Evolutionary conservation across 2,797 vertebrate genomes (phyloP).

Genomic region (Coluber constrictor): DNA sequence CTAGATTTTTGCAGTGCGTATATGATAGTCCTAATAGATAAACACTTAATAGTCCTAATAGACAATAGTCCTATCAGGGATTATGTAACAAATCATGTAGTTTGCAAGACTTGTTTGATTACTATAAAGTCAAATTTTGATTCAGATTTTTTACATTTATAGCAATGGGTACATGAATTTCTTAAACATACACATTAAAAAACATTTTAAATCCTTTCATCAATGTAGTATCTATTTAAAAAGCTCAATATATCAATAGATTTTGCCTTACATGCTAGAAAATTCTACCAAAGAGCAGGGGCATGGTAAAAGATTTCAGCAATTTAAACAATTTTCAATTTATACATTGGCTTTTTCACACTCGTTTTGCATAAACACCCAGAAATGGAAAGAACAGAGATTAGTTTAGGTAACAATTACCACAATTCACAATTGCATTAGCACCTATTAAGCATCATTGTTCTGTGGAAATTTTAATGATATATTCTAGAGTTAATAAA

Average conservation of each 20-base stretch:
- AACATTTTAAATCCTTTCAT: not conserved
- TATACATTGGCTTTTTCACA: constrained; percentile 63
- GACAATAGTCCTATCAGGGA: not conserved
- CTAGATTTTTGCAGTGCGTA: not conserved
- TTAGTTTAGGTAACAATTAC: constrained; percentile 79
- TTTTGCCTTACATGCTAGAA: constrained; percentile 35
- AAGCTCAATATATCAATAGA: constrained; percentile 5
- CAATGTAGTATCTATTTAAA: not conserved
- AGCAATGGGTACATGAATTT: not conserved
- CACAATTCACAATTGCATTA: constrained; percentile 76
- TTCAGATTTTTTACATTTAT: not conserved
- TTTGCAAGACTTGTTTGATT: not conserved
- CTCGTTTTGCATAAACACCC: constrained; percentile 55
- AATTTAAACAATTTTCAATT: constrained; percentile 58
- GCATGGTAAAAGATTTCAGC: constrained; percentile 43
- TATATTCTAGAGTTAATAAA: constrained; percentile 73
- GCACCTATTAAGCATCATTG: constrained; percentile 76
- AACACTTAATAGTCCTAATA: not conserved
- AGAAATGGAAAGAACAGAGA: constrained; percentile 68
- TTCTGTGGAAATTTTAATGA: constrained; percentile 77
- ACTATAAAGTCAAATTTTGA: not conserved
- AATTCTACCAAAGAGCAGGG: constrained; percentile 31
- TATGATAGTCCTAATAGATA: not conserved
- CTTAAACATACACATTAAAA: not conserved
- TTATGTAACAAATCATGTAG: not conserved